Evolutionary conservation across 1,140 invertebrate genomes (phyloP).

Genomic region (Scaptomyza graminum): DNA sequence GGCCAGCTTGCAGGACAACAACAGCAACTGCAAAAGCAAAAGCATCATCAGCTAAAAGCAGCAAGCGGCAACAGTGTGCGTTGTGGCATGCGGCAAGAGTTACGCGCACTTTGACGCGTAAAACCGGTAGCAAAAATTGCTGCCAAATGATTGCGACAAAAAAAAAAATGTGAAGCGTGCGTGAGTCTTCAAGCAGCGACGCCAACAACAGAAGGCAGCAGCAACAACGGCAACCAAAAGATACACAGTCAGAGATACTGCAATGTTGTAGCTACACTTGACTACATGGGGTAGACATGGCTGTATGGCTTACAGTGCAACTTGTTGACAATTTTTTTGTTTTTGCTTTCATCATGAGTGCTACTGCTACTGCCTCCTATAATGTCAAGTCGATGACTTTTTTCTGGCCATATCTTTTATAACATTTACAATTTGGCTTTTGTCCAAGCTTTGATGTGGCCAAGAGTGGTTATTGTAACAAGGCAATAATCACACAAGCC

Average conservation of each 20-base stretch:
- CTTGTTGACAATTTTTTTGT: conserved; percentile 5
- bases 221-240: conserved; percentile 28
- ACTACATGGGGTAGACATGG: conserved; percentile 53
- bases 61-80: conserved; percentile 42
- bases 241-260: conserved; percentile 66
- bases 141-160: conserved; percentile 54
- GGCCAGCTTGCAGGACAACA: conserved; percentile 45
- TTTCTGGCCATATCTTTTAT: conserved; percentile 47
- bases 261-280: conserved; percentile 70
- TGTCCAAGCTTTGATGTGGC: conserved; percentile 8
- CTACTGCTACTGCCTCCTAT: conserved; percentile 5
- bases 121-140: conserved; percentile 78
- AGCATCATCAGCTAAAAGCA: conserved; percentile 13
- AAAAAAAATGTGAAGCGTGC: conserved; percentile 65
- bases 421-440: conserved; percentile 50
- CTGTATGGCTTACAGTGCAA: conserved; percentile 34
- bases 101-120: conserved; percentile 78
- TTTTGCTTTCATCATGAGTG: conserved; percentile 49
- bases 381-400: conserved; percentile 21
- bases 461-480: conserved; percentile 5
- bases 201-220: not conserved
- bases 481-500: conserved; percentile 4
- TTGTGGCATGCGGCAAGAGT: conserved; percentile 75
- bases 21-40: conserved; percentile 11
- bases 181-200: conserved; percentile 48